These are phyloP conservation scores for Bubo blakistoni DNA, from an alignment of 2,113 vertebrate species.

Conservation along the genomic window DNA sequence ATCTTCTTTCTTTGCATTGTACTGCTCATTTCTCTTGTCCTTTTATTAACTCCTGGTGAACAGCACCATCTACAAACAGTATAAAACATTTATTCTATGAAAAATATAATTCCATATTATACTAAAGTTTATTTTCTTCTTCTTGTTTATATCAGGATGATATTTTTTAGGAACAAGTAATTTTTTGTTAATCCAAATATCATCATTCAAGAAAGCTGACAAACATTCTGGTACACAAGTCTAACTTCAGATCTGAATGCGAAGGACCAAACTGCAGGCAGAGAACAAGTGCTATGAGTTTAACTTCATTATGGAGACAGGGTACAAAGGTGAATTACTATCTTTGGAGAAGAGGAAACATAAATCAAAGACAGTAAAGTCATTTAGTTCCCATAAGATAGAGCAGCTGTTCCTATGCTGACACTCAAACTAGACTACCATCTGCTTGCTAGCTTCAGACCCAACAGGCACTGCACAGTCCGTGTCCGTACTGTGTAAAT, in stretches of 20 bases:
- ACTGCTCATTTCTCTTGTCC: not conserved
- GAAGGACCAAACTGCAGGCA: not conserved
- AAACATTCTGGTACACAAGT: not conserved
- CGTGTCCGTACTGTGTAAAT: accelerated
- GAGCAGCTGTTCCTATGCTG: not conserved
- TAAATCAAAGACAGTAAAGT: not conserved
- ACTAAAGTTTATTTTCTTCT: not conserved
- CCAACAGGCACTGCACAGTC: not conserved
- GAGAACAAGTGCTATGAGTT: not conserved
- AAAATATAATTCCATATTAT: not conserved
- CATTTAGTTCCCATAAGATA: not conserved
- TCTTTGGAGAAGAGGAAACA: not conserved
- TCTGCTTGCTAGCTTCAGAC: not conserved
- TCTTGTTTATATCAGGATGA: not conserved
- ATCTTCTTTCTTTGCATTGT: not conserved
- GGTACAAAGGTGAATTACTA: not conserved
- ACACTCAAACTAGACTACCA: not conserved
- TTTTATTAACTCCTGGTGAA: not conserved
- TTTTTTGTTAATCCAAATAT: not conserved
- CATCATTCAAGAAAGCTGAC: not conserved
- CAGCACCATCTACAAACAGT: not conserved
- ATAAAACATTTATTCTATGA: not conserved
- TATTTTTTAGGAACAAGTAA: not conserved
- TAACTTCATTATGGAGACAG: not conserved
- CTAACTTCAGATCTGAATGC: not conserved